These are phyloP conservation scores for Penaeus monodon DNA, from an alignment of 2,888 invertebrate species.

Conservation along the genomic window DNA sequence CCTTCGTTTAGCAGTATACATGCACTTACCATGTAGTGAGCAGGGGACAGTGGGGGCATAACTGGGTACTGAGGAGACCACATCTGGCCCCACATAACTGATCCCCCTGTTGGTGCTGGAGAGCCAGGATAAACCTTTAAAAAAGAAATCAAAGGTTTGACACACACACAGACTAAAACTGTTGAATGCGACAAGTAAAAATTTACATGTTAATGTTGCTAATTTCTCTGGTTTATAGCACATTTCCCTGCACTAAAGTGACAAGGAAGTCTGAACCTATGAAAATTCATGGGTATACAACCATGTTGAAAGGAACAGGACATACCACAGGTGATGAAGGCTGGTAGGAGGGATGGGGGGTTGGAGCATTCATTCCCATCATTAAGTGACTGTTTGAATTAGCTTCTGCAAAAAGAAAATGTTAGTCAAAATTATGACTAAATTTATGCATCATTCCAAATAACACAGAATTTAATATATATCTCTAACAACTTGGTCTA, in stretches of 20 bases:
- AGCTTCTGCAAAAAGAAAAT: constrained; percentile 16
- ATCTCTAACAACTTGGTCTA: no score
- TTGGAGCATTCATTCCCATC: constrained; percentile 54
- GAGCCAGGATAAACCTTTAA: constrained; percentile 57
- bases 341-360: constrained; percentile 53
- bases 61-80: constrained; percentile 64
- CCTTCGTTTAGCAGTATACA: not conserved
- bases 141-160: not conserved
- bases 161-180: not conserved
- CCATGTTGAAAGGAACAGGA: not conserved
- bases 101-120: constrained; percentile 47
- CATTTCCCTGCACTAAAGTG: no score
- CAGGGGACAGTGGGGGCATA: constrained; percentile 59
- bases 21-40: constrained; percentile 60
- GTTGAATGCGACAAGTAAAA: no score
- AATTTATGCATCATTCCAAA: no score
- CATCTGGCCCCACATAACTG: constrained; percentile 64
- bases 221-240: no score
- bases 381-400: constrained; percentile 39
- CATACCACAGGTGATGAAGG: constrained; percentile 57
- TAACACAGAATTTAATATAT: no score
- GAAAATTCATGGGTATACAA: no score
- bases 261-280: no score
- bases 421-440: no score
- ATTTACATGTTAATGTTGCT: no score